Base-by-base conservation (phyloP, 2,113 vertebrate genomes). In the Athene noctua region DNA sequence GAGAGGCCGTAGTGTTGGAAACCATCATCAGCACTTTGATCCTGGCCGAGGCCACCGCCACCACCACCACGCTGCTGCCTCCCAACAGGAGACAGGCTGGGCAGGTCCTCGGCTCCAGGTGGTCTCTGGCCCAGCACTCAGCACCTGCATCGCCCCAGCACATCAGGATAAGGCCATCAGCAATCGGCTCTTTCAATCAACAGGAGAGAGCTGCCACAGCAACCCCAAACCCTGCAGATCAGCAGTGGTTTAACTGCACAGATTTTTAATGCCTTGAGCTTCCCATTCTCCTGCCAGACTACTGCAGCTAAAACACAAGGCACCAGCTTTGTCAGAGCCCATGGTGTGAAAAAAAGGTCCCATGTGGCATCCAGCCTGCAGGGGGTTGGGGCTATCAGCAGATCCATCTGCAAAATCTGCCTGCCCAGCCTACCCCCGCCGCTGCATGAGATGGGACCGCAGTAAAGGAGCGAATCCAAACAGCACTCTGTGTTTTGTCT, bases 21-120 rank as follows among this genome's bases (percentile, higher is more conserved):
- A 36, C 21, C n/a, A 32, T 61, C 61, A 22, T 6, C 30, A 13
- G n/a, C 1, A 0, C 29, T 30, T 62, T n/a, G 40, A 40, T n/a
- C n/a, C 42, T 27, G 30, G 20, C 11, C 7, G 1, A 63, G n/a
- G 40, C 23, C 63, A 42, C 30, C 0, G 1, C 29, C 38, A 44
- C 44, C 40, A 40, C 13, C 78, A 42, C 47, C 71, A 47, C 1
- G 0, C 54, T 52, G 47, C 62, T n/a, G 16, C 22, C 6, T 75
- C 32, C 32, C 22, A 34, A 16, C 3, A 20, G 38, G 26, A 61
- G 54, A 46, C 20, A 25, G 34, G 14, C 9, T 54, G 27, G 11
- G 29, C 18, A 23, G 57, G 16, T 68, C 34, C 40, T 62, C 0
- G 1, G 25, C 30, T 68, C 3, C 1, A 34, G 34, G 29, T 10